Evolutionary conservation across 2,797 vertebrate genomes (phyloP), one percentile per base, ranked within the genome.

Genomic region (Hybognathus amarus): DNA sequence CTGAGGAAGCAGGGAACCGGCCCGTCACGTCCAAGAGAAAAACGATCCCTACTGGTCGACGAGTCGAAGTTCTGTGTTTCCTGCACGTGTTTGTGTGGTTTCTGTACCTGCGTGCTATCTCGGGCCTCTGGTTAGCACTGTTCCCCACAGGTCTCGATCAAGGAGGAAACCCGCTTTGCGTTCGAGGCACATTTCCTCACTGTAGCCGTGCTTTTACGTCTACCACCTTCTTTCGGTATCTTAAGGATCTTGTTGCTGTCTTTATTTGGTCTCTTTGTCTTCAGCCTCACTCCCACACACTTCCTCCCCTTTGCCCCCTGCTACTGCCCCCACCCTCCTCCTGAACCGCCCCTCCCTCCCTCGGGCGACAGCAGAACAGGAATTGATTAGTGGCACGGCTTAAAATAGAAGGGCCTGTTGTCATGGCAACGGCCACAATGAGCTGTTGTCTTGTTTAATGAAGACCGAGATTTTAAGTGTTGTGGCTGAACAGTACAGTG

Each of bases 401-500:
- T 94, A 95, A 95, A 95, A 95, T 95, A 95, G 95, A 95, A 88
- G 89, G 89, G 92, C 91, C 85, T 87, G 93, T 95, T 93, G 93
- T 95, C 94, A 95, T 95, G 90, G 94, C 91, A 93, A 95, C 94
- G 88, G 88, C 91, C 92, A 94, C 93, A 94, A 95, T 94, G 93
- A 95, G 92, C 94, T 94, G 95, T 94, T 95, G 93, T 95, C 93
- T 93, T 89, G 91, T 94, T 94, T 94, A 94, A 93, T 95, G 92
- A 95, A 94, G 91, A 93, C 90, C 90, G 82, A 89, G 88, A 87
- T 82, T 89, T 90, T 90, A 90, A 90, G 89, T 91, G 87, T 91
- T 90, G 87, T 87, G 83, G 87, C 82, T 88, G 85, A 87, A 87
- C 66, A 77, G 75, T 77, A 87, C 83, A 71, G 70, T 78, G 83